Evolutionary conservation across 92 coral and sea anemone species (phyloP), one percentile per base, ranked within the genome.

Genomic region (Phenganax subtilis): DNA sequence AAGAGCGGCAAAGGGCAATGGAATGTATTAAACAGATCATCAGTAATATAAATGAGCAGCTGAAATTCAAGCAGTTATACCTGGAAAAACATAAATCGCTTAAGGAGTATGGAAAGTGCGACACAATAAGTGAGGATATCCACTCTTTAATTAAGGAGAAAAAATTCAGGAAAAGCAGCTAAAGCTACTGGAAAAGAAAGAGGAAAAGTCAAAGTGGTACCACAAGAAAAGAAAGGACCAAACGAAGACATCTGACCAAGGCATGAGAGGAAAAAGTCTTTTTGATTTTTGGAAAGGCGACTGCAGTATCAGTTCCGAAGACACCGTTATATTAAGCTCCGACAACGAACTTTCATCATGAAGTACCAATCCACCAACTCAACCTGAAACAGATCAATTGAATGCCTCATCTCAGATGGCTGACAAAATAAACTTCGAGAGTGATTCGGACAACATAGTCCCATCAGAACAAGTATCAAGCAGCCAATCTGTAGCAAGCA

Each of bases 41-140:
- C 51, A 29, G 2, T 30, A 66, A 66, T 16, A 66, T 66, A 25
- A 27, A 14, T 30, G 51, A 66, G 30, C 72, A 66, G 31, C 44
- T 75, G 70, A 77, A 80, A 58, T 11, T 80, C 14, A 85, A 85
- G 75, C 81, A 85, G 54, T 80, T 80, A 68, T 75, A 73, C 8
- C 58, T 85, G 62, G 85, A 85, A 44, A 85, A 85, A 51, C 80
- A 84, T n/a, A 54, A 66, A 16, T 80, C 81, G 17, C 85, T 69
- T 9, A 58, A 85, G 3, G 75, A 78, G 17, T 61, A 58, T 78
- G 30, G 54, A 78, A 30, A 58, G 61, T 74, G 81, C 3, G 62
- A 73, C 54, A 70, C 61, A 2, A 75, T 83, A 29, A 71, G 80
- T 44, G 60, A 64, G 17, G 71, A 83, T 51, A 72, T 83, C 17